Evolutionary conservation across 2,888 invertebrate species (phyloP), one percentile per base, ranked within the genome.

Genomic region (Zaprionus bogoriensis): DNA sequence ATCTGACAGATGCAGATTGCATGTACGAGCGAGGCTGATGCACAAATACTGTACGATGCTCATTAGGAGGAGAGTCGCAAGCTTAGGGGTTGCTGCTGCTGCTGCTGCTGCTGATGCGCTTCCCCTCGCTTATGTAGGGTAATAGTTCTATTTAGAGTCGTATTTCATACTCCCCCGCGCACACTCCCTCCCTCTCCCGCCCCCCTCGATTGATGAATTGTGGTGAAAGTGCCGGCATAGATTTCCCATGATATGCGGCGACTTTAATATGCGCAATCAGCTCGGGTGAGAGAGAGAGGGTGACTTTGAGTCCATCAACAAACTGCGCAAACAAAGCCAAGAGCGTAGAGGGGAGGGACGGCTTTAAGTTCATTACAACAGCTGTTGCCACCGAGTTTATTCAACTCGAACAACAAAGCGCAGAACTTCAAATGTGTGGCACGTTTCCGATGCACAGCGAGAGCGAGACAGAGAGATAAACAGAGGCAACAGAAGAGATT

Each of bases 171-270:
- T 48, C 75, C 51, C n/a, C n/a, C n/a, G n/a, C 53, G 14, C 65
- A 22, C 19, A 50, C 71, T 65, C 71, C 75, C 76, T 57, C 76
- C 70, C 71, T 55, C 50, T 27, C 23, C n/a, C 50, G 14, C 22
- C 14, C 9, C 42, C 28, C 50, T 45, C 50, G 46, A 3, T 38
- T 52, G 46, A 3, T 38, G 44, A 41, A 39, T 58, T 69, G 75
- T 47, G 81, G 84, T 73, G 87, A 86, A 79, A 79, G 84, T 86
- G 81, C 20, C 50, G 41, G 36, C 39, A 74, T 58, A 69, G 57
- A 54, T 62, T 75, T 58, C 41, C 44, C 54, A 65, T 55, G 22
- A 36, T 59, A 55, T 41, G 22, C 42, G 58, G 36, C 42, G 55
- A 32, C 64, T 55, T 53, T 59, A 57, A 70, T 75, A 64, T 75